Evolutionary conservation across 2,113 vertebrate genomes (phyloP).

Genomic region (Rhinopithecus roxellana): DNA sequence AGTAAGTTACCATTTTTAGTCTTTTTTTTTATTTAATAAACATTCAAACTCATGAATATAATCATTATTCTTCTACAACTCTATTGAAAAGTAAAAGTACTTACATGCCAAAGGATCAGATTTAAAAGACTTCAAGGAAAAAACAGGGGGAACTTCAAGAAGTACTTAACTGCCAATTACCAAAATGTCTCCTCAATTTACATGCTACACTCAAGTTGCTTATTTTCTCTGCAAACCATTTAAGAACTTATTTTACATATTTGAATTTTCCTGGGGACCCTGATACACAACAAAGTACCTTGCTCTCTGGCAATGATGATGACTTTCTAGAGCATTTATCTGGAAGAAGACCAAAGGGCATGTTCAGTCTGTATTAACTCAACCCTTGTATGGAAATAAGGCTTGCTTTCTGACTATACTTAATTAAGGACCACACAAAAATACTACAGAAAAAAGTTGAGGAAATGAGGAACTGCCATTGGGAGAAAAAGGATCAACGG

Average conservation of each 20-base stretch:
- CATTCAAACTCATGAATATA: slow-evolving; percentile 43
- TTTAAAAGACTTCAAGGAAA: background rate
- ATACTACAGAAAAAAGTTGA: background rate
- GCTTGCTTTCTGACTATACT: background rate
- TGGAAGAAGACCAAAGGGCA: background rate
- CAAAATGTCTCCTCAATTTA: background rate
- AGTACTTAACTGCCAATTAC: background rate
- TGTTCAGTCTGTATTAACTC: background rate
- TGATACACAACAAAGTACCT: background rate
- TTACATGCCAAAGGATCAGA: background rate
- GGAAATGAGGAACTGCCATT: background rate
- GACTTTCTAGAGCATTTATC: background rate
- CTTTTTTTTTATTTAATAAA: slow-evolving; percentile 19
- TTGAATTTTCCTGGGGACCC: background rate
- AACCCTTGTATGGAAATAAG: background rate
- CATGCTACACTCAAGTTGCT: background rate
- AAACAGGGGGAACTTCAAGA: background rate
- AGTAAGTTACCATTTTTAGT: slow-evolving; percentile 26
- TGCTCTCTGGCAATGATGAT: background rate
- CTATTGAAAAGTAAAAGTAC: slow-evolving; percentile 24
- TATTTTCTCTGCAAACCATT: background rate
- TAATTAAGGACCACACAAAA: background rate
- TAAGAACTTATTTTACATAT: slow-evolving; percentile 15
- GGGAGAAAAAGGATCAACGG: background rate
- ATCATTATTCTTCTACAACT: slow-evolving; percentile 40